phyloP scores from a whole-genome alignment of 2,797 vertebrate species.

The Cynodonichthys magdalenae region DNA sequence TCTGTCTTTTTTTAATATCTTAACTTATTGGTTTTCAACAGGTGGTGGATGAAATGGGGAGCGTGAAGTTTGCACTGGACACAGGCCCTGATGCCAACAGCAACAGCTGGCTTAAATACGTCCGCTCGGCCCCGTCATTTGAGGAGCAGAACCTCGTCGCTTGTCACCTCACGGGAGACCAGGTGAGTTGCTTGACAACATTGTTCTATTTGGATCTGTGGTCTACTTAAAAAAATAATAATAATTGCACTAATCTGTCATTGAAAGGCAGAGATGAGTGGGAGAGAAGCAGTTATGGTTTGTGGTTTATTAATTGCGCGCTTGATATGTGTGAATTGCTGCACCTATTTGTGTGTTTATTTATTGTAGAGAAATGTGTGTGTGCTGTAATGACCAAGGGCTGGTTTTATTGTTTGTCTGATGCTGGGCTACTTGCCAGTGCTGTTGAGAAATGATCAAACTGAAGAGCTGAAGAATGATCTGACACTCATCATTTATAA shows the following conservation, averaged over 20 bases:
- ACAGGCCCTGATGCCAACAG: slow-evolving; percentile 72
- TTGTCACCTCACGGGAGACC: slow-evolving; percentile 89
- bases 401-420: slow-evolving; percentile 63
- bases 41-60: slow-evolving; percentile 89
- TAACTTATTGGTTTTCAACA: slow-evolving; percentile 62
- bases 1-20: not conserved
- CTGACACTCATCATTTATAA: slow-evolving; percentile 48
- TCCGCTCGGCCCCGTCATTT: slow-evolving; percentile 88
- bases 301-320: slow-evolving; percentile 16
- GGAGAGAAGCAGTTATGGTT: slow-evolving; percentile 7
- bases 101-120: slow-evolving; percentile 94
- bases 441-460: slow-evolving; percentile 66
- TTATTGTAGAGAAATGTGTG: slow-evolving; percentile 32
- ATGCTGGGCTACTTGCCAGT: slow-evolving; percentile 53
- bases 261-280: not conserved
- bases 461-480: slow-evolving; percentile 58
- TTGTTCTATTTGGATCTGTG: slow-evolving; percentile 15
- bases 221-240: not conserved
- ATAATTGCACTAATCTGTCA: slow-evolving; percentile 5
- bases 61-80: slow-evolving; percentile 88
- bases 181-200: slow-evolving; percentile 82
- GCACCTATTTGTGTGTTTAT: slow-evolving; percentile 24
- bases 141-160: slow-evolving; percentile 91
- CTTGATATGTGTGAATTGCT: slow-evolving; percentile 22
- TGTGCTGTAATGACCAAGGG: slow-evolving; percentile 55